phyloP scores from a whole-genome alignment of 2,888 invertebrate genomes.

The Cheilosia grossa region DNA sequence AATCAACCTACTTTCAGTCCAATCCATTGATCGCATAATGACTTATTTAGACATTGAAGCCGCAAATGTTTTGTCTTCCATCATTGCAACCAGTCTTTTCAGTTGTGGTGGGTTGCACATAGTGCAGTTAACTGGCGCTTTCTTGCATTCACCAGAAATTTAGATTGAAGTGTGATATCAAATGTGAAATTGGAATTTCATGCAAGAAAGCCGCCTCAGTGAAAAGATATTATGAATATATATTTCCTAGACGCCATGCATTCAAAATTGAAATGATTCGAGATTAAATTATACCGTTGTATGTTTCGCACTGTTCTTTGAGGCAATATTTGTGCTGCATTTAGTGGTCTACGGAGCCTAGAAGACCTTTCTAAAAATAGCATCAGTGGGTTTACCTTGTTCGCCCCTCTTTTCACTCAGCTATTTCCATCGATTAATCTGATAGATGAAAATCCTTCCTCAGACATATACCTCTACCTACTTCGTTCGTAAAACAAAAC shows the following conservation, averaged over 20 bases:
- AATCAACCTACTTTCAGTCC: constrained; percentile 43
- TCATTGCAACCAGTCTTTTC: constrained; percentile 51
- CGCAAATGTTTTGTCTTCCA: constrained; percentile 71
- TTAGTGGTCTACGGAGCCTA: constrained; percentile 13
- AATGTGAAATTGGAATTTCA: constrained; percentile 73
- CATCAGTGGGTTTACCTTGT: constrained; percentile 25
- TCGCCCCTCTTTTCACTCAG: constrained; percentile 1
- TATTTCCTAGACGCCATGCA: constrained; percentile 32
- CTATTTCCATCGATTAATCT: constrained; percentile 57
- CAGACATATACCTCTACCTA: constrained; percentile 16
- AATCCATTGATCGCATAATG: constrained; percentile 57
- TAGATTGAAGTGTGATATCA: constrained; percentile 69
- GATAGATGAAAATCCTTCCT: constrained; percentile 38
- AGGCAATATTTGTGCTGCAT: too few relatives aligned
- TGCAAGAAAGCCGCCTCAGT: constrained; percentile 50
- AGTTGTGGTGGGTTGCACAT: constrained; percentile 56
- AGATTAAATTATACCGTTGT: constrained; percentile 64
- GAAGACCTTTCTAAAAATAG: constrained; percentile 61
- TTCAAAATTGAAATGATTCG: constrained; percentile 58
- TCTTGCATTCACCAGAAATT: constrained; percentile 47
- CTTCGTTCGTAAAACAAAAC: background rate
- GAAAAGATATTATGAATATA: constrained; percentile 15
- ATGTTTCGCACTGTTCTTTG: constrained; percentile 2
- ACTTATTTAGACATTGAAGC: constrained; percentile 66
- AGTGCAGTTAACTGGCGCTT: constrained; percentile 49